A percentile compares a stretch with the other conserved stretches of the same genome.
Evolutionary conservation across 2,888 invertebrate genomes (phyloP).

Genomic region (Nemurella pictetii): DNA sequence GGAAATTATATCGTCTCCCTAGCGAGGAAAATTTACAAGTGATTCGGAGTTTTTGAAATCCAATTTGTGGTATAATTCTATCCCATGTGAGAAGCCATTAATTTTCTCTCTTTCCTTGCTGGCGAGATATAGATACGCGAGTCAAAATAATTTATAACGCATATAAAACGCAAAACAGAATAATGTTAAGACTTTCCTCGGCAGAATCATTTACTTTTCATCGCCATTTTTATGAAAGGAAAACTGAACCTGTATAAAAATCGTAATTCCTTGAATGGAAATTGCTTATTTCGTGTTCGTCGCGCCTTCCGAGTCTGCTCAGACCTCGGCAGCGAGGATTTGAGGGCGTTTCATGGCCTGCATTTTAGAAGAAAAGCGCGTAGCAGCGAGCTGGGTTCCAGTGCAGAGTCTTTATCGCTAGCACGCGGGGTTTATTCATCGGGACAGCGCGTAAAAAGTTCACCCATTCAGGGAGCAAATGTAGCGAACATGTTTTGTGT

Average conservation of each 20-base stretch:
- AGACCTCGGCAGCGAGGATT: neutral
- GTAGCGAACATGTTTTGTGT: conserved; percentile 26
- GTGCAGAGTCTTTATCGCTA: conserved; percentile 4
- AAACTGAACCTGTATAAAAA: too few species aligned
- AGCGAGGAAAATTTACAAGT: neutral
- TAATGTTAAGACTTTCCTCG: neutral
- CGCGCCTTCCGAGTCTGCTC: neutral
- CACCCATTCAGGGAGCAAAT: conserved; percentile 20
- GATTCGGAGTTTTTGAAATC: neutral
- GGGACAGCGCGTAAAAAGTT: conserved; percentile 6
- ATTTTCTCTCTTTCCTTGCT: neutral
- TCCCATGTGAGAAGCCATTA: neutral
- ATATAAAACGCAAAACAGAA: neutral
- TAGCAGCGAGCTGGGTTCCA: too few species aligned
- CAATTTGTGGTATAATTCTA: neutral
- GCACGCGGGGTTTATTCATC: conserved; percentile 2
- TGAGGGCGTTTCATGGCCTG: neutral
- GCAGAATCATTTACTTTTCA: neutral
- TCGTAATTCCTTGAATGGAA: neutral
- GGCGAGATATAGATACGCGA: neutral
- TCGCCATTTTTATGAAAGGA: neutral
- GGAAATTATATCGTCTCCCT: neutral
- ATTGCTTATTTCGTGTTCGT: neutral
- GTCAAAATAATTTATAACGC: neutral
- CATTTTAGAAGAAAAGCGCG: neutral